phyloP scores from a whole-genome alignment of 2,888 invertebrate genomes.

The Exephanes ischioxanthus region DNA sequence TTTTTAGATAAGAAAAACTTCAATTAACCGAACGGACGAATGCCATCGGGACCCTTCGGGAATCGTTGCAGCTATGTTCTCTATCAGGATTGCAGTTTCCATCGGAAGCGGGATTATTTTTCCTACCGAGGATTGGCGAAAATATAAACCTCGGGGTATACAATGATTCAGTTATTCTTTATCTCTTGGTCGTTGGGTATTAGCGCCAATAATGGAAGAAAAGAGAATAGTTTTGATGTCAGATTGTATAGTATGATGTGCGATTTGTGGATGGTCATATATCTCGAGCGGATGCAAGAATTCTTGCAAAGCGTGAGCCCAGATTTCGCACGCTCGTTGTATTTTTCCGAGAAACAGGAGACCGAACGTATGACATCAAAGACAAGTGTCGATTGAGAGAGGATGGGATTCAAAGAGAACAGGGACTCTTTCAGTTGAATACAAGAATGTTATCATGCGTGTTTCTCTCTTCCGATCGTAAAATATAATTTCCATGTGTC shows the following conservation, averaged over 20 bases:
- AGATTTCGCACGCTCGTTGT: constrained; percentile 44
- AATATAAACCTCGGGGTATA: constrained; percentile 63
- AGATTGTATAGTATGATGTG: background rate
- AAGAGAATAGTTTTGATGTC: background rate
- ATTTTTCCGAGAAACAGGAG: constrained; percentile 35
- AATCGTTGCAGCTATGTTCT: constrained; percentile 35
- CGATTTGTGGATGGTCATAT: background rate
- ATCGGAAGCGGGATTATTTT: constrained; percentile 60
- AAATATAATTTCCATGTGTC: constrained; percentile 47
- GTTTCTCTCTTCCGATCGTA: constrained; percentile 57
- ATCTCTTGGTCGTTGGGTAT: constrained; percentile 32
- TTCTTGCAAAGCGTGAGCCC: too few relatives aligned
- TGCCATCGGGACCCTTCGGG: constrained; percentile 47
- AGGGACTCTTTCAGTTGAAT: constrained; percentile 29
- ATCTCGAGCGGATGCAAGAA: background rate
- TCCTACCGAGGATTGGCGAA: constrained; percentile 68
- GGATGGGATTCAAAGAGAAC: constrained; percentile 38
- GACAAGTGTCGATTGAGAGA: constrained; percentile 46
- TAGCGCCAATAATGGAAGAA: constrained; percentile 22
- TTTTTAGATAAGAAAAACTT: constrained; percentile 85
- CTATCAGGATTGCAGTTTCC: constrained; percentile 9
- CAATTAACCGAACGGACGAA: constrained; percentile 79
- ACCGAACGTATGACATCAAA: constrained; percentile 28
- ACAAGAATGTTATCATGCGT: constrained; percentile 45
- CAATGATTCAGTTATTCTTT: constrained; percentile 3